These are phyloP conservation scores for Pachypanchax playfairii DNA, from an alignment of 2,113 vertebrate genomes.

Conservation along the genomic window DNA sequence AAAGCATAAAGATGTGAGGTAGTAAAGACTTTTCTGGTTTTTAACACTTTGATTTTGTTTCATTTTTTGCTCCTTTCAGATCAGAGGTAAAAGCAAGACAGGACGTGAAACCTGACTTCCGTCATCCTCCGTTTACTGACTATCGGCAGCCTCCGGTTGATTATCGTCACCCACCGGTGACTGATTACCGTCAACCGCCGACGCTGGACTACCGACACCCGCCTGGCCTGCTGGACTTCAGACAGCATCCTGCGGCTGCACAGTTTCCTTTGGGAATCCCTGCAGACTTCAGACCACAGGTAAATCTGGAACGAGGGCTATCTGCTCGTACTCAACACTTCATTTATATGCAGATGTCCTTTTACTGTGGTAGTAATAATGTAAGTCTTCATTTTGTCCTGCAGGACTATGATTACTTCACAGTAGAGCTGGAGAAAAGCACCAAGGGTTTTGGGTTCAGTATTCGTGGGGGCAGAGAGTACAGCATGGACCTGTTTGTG, in stretches of 20 bases:
- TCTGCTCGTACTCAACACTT: slow-evolving; percentile 2
- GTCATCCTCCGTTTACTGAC: slow-evolving; percentile 95
- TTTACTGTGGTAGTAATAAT: no score
- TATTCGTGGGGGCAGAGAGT: slow-evolving; percentile 96
- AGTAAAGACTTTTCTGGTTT: neutral
- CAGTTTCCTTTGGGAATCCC: slow-evolving; percentile 82
- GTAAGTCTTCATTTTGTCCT: neutral
- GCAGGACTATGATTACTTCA: slow-evolving; percentile 98
- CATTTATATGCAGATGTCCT: slow-evolving; percentile 10
- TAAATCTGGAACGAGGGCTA: slow-evolving; percentile 54
- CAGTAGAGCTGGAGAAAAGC: slow-evolving; percentile 98
- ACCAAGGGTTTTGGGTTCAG: slow-evolving; percentile 98
- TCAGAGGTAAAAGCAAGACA: slow-evolving; percentile 99
- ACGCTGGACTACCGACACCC: slow-evolving; percentile 94
- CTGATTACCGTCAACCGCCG: slow-evolving; percentile 92
- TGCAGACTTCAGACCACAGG: slow-evolving; percentile 95
- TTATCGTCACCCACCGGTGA: slow-evolving; percentile 93
- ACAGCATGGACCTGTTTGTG: slow-evolving; percentile 98
- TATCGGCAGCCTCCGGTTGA: slow-evolving; percentile 94
- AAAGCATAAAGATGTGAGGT: neutral
- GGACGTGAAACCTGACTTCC: slow-evolving; percentile 97
- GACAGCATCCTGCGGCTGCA: slow-evolving; percentile 90
- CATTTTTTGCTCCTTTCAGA: slow-evolving; percentile 80
- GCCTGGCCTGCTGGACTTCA: slow-evolving; percentile 91
- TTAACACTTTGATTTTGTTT: no score